phyloP scores from a whole-genome alignment of 2,113 vertebrate species.

The Urocitellus parryii region DNA sequence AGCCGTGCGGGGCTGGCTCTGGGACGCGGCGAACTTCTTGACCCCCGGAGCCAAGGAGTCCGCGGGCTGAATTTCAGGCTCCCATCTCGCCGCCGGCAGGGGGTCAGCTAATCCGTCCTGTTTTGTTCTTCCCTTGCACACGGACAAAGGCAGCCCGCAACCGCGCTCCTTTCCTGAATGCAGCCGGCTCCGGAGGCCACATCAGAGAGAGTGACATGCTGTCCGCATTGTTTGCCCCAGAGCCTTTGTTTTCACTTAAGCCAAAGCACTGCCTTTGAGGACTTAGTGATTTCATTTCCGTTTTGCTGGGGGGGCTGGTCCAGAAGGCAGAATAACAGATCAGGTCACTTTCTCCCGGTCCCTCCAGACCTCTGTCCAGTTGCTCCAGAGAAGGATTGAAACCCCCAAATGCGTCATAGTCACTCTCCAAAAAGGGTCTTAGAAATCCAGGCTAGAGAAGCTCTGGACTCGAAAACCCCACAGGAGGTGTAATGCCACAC shows the following conservation, averaged over 20 bases:
- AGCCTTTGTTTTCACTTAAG: slow-evolving; percentile 67
- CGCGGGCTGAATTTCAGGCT: slow-evolving; percentile 45
- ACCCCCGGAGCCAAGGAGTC: slow-evolving; percentile 25
- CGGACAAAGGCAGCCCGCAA: slow-evolving; percentile 46
- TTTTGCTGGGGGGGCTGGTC: background rate
- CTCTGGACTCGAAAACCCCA: background rate
- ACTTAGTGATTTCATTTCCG: slow-evolving; percentile 39
- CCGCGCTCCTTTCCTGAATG: background rate
- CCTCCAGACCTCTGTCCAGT: background rate
- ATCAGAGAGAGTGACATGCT: slow-evolving; percentile 43
- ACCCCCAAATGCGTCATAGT: background rate
- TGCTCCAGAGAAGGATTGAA: background rate
- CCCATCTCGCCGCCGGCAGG: slow-evolving; percentile 33
- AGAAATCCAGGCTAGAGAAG: background rate
- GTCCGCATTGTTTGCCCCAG: slow-evolving; percentile 62
- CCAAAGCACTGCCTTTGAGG: slow-evolving; percentile 28
- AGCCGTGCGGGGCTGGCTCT: slow-evolving; percentile 25
- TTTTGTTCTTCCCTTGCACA: slow-evolving; percentile 53
- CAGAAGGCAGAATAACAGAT: background rate
- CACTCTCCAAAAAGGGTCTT: background rate
- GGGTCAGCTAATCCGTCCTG: slow-evolving; percentile 64
- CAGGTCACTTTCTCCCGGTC: background rate
- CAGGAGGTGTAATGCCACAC: background rate
- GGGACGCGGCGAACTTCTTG: slow-evolving; percentile 48
- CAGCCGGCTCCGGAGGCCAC: background rate